Conservation (phyloP, 2,888 invertebrate genomes). For the Callinectes sapidus region DNA sequence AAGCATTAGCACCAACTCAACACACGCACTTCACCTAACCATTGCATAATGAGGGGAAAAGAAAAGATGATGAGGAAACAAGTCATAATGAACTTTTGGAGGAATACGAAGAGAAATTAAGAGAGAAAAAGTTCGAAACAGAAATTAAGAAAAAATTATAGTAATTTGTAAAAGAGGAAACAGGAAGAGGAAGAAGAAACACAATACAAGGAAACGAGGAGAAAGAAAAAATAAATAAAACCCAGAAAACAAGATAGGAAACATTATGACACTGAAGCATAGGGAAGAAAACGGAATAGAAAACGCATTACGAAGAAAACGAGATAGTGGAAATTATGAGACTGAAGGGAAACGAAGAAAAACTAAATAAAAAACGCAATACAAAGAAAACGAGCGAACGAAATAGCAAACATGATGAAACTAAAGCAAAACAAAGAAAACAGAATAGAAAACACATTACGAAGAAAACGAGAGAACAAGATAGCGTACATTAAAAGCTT, state of each 20-base stretch:
- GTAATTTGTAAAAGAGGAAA: not conserved
- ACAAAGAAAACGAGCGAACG: not conserved
- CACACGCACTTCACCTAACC: no score
- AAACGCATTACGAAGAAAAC: no score
- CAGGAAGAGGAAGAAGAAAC: not conserved
- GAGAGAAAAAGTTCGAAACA: no score
- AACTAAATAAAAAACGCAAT: no score
- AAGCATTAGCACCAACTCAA: no score
- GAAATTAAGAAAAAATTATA: no score
- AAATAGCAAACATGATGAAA: not conserved
- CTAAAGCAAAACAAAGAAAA: not conserved
- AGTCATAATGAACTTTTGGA: no score
- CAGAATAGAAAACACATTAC: not conserved
- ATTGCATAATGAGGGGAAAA: no score
- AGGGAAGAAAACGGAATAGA: not conserved
- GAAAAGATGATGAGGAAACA: no score
- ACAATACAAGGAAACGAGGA: not conserved
- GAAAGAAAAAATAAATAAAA: not conserved
- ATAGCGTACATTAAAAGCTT: no score
- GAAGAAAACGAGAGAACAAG: not conserved
- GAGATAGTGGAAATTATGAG: no score
- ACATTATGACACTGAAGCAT: not conserved
- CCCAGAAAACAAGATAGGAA: not conserved
- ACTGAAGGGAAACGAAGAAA: not conserved
- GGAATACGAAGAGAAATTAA: no score